Evolutionary conservation across 2,797 vertebrate genomes (phyloP), one percentile per base, ranked within the genome.

Genomic region (Pipistrellus nathusii): DNA sequence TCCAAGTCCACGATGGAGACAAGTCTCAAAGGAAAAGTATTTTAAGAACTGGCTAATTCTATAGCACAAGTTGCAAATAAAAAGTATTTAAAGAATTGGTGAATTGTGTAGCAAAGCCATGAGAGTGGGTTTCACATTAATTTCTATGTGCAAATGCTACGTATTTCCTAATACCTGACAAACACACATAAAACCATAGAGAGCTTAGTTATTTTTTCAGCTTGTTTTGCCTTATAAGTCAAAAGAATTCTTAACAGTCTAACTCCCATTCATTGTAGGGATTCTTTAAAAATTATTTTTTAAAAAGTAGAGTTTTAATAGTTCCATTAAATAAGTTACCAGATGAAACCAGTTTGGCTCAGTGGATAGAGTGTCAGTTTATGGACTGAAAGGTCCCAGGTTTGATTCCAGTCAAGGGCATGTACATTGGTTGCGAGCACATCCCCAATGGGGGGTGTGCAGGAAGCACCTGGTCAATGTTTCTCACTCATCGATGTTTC

Each of bases 191-290:
- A 76, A 77, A 93, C 27, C 38, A 44, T 66, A 53, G 18, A 95
- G 10, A 46, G 7, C 23, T 59, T 82, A 27, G 30, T 82, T 46
- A 32, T 81, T 97, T 96, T 68, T 86, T 57, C 2, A 62, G 91
- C 23, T 85, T 44, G 14, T 41, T 95, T 95, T n/a, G 35, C 48
- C 35, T 88, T 76, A 30, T 30, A 96, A 76, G 30, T 25, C 30
- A 88, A 93, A 96, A 91, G 2, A 91, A 64, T 89, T 95, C 27
- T 96, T 32, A 93, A 91, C 46, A 82, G 55, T 90, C 91, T 93
- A 14, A 66, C 27, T 96, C 48, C 92, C 83, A 13, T 25, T 90
- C 64, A 44, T 88, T 78, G 85, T 38, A 92, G 25, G n/a, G 6
- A 68, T 76, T 53, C 35, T 90, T 78, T 41, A 38, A 71, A 71